These are phyloP conservation scores for Dryocosmus kuriphilus DNA, from an alignment of 2,888 invertebrate species.

Conservation along the genomic window DNA sequence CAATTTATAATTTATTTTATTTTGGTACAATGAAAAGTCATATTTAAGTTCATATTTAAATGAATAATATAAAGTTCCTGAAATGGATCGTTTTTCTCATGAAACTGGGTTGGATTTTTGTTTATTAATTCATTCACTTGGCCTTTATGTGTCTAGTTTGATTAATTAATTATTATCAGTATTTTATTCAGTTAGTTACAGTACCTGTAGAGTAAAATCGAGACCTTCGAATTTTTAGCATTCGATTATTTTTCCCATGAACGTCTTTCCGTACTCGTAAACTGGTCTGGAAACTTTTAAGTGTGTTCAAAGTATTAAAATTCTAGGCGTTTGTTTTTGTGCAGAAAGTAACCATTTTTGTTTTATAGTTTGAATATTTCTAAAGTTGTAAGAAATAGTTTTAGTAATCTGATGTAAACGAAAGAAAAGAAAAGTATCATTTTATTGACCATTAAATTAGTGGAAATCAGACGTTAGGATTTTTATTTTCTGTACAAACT, in stretches of 20 bases:
- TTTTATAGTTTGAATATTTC: neutral
- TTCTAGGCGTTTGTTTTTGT: slow-evolving; percentile 74
- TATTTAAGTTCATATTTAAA: no score
- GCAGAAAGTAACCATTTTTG: slow-evolving; percentile 73
- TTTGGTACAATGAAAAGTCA: no score
- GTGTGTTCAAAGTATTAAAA: slow-evolving; percentile 63
- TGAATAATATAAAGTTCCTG: no score
- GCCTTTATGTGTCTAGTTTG: slow-evolving; percentile 66
- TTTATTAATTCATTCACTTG: slow-evolving; percentile 55
- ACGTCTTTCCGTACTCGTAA: neutral
- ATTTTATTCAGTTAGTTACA: slow-evolving; percentile 53
- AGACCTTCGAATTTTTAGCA: slow-evolving; percentile 54
- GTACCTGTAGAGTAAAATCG: slow-evolving; percentile 53
- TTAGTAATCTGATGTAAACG: neutral
- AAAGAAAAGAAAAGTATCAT: neutral
- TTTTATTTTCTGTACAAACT: slow-evolving; percentile 77
- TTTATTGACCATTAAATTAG: neutral
- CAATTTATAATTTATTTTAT: no score
- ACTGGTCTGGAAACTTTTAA: slow-evolving; percentile 43
- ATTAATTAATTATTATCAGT: slow-evolving; percentile 64
- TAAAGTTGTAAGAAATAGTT: neutral
- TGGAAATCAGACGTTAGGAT: slow-evolving; percentile 14
- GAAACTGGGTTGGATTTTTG: no score
- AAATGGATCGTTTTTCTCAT: neutral
- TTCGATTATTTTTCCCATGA: slow-evolving; percentile 48